Base-by-base conservation (phyloP, 2,797 vertebrate species). In the Pseudochirops cupreus region DNA sequence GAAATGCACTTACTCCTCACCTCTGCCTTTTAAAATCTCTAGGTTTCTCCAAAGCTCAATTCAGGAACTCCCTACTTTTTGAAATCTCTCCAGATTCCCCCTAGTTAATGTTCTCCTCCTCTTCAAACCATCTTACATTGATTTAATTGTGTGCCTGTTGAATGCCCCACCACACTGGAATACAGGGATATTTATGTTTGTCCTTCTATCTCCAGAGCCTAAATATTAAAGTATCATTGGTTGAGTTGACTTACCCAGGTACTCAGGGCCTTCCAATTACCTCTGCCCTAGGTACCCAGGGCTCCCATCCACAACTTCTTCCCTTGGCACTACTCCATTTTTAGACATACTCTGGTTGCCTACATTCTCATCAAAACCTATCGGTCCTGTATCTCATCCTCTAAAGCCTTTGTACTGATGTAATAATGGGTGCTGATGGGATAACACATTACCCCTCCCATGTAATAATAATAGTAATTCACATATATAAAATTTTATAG, bases 281-380 rank as follows among this genome's bases (percentile, higher is more conserved):
- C 74, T 21, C 21, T 91, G 46, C 33, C 24, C 11, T 56, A 52
- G 62, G 21, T 67, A 11, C 87, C 91, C 16, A 16, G 24, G 46
- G 31, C 18, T 46, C 21, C n/a, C 21, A 87, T 46, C 39, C 26
- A 46, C 39, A 11, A 87, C 21, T 21, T 9, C 56, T 55, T 28
- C 26, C 6, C 55, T 39, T 82, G 55, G 9, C 28, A 31, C 33
- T 52, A 24, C 5, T 33, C 13, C 33, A 4, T 91, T 16, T 93
- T 28, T 9, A 57, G 93, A 94, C 53, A 33, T 50, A n/a, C 46
- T 93, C 62, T 91, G n/a, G 24, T 58, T 21, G 59, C 29, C 13
- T 93, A 92, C 93, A 31, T 31, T 39, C 93, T 74, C 82, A 91
- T 56, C 91, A 26, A 94, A 90, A 92, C 21, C 50, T 59, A 59